Percentiles rank a stretch among this genome's conserved stretches.
Evolutionary conservation across 2,888 invertebrate genomes (phyloP).

Genomic region (Caenorhabditis sp.): DNA sequence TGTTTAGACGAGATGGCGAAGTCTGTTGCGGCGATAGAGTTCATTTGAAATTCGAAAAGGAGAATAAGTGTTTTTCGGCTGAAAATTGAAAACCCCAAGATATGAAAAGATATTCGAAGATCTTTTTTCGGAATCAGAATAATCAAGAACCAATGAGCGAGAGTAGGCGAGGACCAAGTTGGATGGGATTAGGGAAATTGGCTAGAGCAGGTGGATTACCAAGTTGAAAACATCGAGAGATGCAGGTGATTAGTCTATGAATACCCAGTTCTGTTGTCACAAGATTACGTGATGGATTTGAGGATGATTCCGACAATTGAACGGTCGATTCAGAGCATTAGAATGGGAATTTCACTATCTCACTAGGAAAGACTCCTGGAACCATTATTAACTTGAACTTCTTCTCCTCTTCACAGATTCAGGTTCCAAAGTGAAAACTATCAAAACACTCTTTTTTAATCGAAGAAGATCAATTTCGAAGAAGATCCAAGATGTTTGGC

Average conservation of each 20-base stretch:
- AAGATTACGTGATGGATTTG: neutral
- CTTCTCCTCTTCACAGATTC: no score
- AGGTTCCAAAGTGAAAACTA: no score
- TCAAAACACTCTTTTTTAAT: no score
- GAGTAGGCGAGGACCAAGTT: neutral
- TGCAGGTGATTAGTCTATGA: neutral
- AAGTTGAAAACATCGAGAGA: conserved; percentile 11
- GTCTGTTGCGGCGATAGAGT: no score
- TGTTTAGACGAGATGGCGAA: conserved; percentile 39
- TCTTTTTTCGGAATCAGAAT: neutral
- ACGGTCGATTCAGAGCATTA: no score
- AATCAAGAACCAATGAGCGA: conserved; percentile 1
- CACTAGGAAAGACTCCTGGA: no score
- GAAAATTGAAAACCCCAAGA: conserved; percentile 13
- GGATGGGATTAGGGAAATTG: neutral
- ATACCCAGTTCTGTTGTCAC: neutral
- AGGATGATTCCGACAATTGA: neutral
- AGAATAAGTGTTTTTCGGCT: no score
- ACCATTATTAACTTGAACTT: no score
- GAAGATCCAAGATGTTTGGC: neutral
- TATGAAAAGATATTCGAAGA: neutral
- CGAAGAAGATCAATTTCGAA: conserved; percentile 13
- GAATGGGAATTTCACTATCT: no score
- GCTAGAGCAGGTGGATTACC: conserved; percentile 2
- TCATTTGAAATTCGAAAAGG: neutral